Evolutionary conservation across 92 coral and sea anemone genomes (phyloP), one percentile per base, ranked within the genome.

Genomic region (Virgularia gustaviana): DNA sequence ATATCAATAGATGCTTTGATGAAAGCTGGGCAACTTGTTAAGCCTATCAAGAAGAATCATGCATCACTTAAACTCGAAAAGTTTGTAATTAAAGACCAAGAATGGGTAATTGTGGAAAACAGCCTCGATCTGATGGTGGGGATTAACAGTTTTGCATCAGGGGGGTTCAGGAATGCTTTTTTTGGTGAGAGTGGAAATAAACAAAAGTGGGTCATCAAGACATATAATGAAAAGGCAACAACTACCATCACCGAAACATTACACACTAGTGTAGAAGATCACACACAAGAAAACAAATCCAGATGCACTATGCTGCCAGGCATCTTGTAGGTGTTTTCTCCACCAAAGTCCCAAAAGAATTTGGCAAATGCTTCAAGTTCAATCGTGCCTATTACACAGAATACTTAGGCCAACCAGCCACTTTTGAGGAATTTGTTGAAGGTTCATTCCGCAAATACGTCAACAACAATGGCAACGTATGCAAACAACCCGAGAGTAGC

Each of bases 1-100:
- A 79, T 85, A 59, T 85, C 86, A 58, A 81, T 77, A 49, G 86
- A 72, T 54, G 27, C 76, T 32, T 58, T 85, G 37, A 49, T 81
- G 41, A 72, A 76, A 36, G 89, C 89, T 65, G 86, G 86, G 18
- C 80, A 71, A 67, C 60, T 85, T 1, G 67, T 85, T 28, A 76
- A 85, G 72, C 89, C 83, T 16, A 51, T 32, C 12, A 22, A 49
- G 27, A 85, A 70, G 15, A 39, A 15, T 15, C 8, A 39, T 8
- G 45, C 15, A 15, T 8, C 15, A 39, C 45, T 39, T 39, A 15
- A 39, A 51, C 62, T 39, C 8, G 45, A 39, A 15, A 8, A 39
- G 45, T 39, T 39, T 39, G 15, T 7, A 8, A 39, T 39, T 8
- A 39, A 39, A 39, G 15, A 15, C 15, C 45, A 15, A 39, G 9